Evolutionary conservation across 2,113 vertebrate genomes (phyloP).

Genomic region (Catharus fuscescens): DNA sequence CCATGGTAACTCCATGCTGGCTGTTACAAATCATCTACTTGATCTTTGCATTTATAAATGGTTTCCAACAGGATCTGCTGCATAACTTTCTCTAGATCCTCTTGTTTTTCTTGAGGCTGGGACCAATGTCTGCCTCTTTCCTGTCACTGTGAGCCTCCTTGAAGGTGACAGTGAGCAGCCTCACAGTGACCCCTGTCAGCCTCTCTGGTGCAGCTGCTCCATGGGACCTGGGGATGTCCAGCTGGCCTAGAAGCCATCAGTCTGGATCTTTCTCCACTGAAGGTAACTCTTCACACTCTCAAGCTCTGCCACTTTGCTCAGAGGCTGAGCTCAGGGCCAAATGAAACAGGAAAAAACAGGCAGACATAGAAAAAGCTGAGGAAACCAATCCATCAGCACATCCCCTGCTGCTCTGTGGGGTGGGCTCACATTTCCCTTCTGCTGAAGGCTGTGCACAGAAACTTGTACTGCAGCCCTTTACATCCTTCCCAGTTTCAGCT

Average conservation of each 20-base stretch:
- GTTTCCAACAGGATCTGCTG: neutral
- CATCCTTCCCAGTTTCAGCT: neutral
- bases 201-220: neutral
- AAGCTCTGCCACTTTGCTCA: neutral
- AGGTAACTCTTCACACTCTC: neutral
- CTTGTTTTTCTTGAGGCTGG: neutral
- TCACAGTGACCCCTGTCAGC: neutral
- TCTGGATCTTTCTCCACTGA: neutral
- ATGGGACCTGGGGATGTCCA: rapidly evolving
- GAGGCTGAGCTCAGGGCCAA: neutral
- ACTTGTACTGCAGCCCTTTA: neutral
- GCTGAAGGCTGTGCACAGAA: neutral
- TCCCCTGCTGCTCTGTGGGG: neutral
- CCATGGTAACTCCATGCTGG: neutral
- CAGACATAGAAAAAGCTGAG: neutral
- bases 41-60: neutral
- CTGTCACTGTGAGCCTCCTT: neutral
- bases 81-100: neutral
- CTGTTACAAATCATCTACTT: neutral
- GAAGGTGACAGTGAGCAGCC: neutral
- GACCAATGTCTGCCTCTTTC: neutral
- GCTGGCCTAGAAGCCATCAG: neutral
- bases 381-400: neutral
- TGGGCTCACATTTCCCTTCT: neutral
- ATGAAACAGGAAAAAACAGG: neutral